Evolutionary conservation across 2,888 invertebrate species (phyloP).

Genomic region (Crocallis elinguaria): DNA sequence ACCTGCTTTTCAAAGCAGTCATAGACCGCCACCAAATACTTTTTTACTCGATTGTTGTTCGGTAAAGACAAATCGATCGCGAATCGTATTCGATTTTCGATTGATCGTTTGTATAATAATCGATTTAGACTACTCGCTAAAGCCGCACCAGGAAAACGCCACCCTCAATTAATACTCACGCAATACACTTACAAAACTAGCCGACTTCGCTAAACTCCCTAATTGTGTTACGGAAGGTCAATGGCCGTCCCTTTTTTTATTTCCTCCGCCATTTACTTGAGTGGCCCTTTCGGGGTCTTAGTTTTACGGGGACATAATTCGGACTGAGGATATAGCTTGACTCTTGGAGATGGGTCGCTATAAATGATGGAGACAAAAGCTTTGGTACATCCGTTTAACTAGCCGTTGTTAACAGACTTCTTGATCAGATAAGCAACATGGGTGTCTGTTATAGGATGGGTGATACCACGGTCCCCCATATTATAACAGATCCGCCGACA

Average conservation of each 20-base stretch:
- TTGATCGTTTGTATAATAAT: no score
- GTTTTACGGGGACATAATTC: constrained; percentile 22
- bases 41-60: no score
- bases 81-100: no score
- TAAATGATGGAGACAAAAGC: constrained; percentile 8
- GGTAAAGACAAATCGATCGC: no score
- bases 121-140: background rate
- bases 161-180: constrained; percentile 38
- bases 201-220: constrained; percentile 24
- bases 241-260: constrained; percentile 40
- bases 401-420: no score
- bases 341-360: constrained; percentile 8
- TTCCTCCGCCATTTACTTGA: constrained; percentile 36
- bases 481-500: no score
- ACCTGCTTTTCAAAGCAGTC: no score
- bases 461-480: no score
- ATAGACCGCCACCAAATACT: no score
- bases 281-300: constrained; percentile 23
- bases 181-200: constrained; percentile 32
- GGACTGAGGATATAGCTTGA: background rate
- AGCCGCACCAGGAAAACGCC: constrained; percentile 26
- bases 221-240: constrained; percentile 39
- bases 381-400: no score
- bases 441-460: no score
- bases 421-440: no score